Evolutionary conservation across 2,888 invertebrate species (phyloP), one percentile per base, ranked within the genome.

Genomic region (Gortyna flavago): DNA sequence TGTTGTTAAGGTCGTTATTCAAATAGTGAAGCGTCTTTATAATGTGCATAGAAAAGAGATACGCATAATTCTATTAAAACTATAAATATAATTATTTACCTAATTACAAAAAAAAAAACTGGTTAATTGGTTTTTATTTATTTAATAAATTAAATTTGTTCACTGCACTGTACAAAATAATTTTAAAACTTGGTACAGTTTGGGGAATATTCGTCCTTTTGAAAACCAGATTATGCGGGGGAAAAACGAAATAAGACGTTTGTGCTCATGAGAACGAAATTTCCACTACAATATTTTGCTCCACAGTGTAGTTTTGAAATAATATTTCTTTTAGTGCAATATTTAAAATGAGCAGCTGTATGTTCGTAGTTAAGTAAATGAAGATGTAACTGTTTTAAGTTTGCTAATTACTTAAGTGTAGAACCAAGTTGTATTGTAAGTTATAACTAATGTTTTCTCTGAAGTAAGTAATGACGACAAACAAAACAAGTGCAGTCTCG

Each of bases 391-490:
- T 75, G 65, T 57, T 57, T 81, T 54, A 73, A 71, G 75, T 75
- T 77, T 13, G 38, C 59, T 77, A 77, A 85, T 85, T 79, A 83
- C 72, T 77, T 82, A 76, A 79, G 74, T 76, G 62, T 57, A 70
- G 21, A 32, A 57, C 9, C 13, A 41, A 75, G 18, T 68, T 57
- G 41, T 82, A 18, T 57, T 75, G 41, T 51, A 57, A 74, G n/a
- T 32, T 73, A n/a, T 32, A 62, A 67, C 66, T 61, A 65, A 75
- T 65, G 61, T 57, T 75, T 81, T 71, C 69, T 73, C 64, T 71
- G 8, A 38, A 70, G 25, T 48, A 75, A 80, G 41, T 57, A 75
- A 71, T 65, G 38, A 69, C 57, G 41, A 57, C 61, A 66, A 70
- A 64, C 51, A 62, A 38, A 61, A 59, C 35, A 16, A 69, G 29